Evolutionary conservation across 92 coral and sea anemone genomes (phyloP), one percentile per base, ranked within the genome.

Genomic region (Siderastrea siderea): DNA sequence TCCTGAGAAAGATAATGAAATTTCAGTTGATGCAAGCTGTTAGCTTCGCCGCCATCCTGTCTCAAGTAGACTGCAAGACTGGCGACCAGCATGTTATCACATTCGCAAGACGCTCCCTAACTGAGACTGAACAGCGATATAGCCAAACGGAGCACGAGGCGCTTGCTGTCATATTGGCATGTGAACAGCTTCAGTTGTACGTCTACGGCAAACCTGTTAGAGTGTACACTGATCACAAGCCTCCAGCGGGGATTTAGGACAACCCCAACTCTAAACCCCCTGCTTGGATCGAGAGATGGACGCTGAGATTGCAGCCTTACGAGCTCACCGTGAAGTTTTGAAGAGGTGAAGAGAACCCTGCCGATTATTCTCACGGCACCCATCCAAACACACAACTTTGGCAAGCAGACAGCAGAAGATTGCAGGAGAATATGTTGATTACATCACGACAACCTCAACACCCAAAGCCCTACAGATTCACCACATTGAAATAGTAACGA

Each of bases 1-100:
- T 48, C 84, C 89, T 3, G 86, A 82, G 6, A 74, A 43, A 70
- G 82, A 82, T 50, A 77, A 92, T 44, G 81, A 81, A 38, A 82
- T 87, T 61, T 16, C 55, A 26, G 91, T 85, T 52, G 93, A 84
- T 66, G 90, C 84, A 14, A 86, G 87, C 90, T 7, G 87, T 79
- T 7, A 81, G 92, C 75, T 63, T 79, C 14, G 90, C 59, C 1
- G 44, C 71, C 81, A 67, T 86, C 78, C 52, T 86, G 62, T 76
- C 71, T 44, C 72, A 87, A 73, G 16, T 58, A 68, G 90, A 19
- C 52, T 13, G 6, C 52, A 8, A 12, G 72, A 92, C 84, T 82
- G 74, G 6, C 71, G 78, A 14, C 53, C 49, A 55, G 26, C 78
- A 74, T 52, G 78, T 74, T 90, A 88, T 85, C 79, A 79, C 90